Evolutionary conservation across 2,113 vertebrate species (phyloP).

Genomic region (Nothocercus nigrocapillus): DNA sequence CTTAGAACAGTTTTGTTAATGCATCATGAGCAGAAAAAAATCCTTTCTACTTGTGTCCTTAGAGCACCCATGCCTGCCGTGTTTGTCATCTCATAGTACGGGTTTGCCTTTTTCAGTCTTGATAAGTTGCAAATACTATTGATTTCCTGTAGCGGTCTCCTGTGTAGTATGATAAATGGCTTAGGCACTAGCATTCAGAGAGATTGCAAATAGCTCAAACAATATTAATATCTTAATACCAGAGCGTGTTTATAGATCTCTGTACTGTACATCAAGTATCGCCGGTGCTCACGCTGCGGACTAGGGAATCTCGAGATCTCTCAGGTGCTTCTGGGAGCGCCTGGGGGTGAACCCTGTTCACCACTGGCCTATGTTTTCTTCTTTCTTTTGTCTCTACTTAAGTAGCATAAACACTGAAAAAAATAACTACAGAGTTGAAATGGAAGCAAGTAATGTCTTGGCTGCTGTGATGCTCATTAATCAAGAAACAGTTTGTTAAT

Average conservation of each 20-base stretch:
- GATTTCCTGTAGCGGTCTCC: not conserved
- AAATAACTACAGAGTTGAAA: not conserved
- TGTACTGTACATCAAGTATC: not conserved
- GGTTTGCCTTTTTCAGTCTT: not conserved
- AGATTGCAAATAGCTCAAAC: not conserved
- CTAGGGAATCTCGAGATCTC: not conserved
- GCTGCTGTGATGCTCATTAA: constrained; percentile 34
- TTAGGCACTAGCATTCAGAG: not conserved
- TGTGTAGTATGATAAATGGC: not conserved
- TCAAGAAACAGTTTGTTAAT: constrained; percentile 10
- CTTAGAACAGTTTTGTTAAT: constrained; percentile 23
- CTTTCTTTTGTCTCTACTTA: accelerated
- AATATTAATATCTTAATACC: not conserved
- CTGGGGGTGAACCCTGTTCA: not conserved
- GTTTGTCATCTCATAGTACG: not conserved
- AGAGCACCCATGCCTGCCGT: not conserved
- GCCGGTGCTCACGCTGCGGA: not conserved
- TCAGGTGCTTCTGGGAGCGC: not conserved
- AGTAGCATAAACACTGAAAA: not conserved
- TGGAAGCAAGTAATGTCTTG: not conserved
- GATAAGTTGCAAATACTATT: not conserved
- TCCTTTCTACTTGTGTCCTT: not conserved
- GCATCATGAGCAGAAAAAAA: not conserved
- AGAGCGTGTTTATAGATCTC: not conserved
- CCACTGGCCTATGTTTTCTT: too few species aligned